A percentile compares a stretch with the other conserved stretches of the same genome.
phyloP scores from a whole-genome alignment of 2,113 vertebrate species.

The Cyanoramphus novaezelandiae region DNA sequence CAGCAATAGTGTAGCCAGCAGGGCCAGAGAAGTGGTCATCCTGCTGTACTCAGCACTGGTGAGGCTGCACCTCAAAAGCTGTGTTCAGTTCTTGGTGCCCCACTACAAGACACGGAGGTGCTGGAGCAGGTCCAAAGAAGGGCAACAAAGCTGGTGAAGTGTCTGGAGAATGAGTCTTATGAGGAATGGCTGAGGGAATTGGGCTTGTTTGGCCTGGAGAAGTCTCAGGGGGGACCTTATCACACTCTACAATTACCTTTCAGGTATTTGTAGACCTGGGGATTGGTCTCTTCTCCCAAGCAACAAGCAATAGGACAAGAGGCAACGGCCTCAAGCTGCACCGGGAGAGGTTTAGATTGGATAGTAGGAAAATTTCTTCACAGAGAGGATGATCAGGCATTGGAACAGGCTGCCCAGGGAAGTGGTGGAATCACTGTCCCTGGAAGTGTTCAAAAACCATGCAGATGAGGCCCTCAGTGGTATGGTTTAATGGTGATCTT shows the following conservation, averaged over 20 bases:
- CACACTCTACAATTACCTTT: not conserved
- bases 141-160: not conserved
- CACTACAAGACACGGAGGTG: not conserved
- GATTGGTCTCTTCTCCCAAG: not conserved
- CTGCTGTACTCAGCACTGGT: rapidly evolving
- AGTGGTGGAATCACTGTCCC: not conserved
- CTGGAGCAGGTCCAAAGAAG: not conserved
- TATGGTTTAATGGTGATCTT: not conserved
- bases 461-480: not conserved
- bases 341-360: not conserved
- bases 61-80: not conserved
- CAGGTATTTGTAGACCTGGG: not conserved
- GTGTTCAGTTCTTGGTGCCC: not conserved
- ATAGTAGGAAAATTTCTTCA: not conserved
- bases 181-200: not conserved
- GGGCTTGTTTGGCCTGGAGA: not conserved
- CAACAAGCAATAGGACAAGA: not conserved
- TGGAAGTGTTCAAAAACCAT: not conserved
- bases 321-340: not conserved
- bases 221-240: not conserved
- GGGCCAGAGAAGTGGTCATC: not conserved
- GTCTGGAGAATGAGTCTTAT: not conserved
- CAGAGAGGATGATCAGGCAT: not conserved
- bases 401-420: not conserved
- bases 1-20: not conserved